Evolutionary conservation across 2,113 vertebrate genomes (phyloP).

Genomic region (Notechis scutatus): DNA sequence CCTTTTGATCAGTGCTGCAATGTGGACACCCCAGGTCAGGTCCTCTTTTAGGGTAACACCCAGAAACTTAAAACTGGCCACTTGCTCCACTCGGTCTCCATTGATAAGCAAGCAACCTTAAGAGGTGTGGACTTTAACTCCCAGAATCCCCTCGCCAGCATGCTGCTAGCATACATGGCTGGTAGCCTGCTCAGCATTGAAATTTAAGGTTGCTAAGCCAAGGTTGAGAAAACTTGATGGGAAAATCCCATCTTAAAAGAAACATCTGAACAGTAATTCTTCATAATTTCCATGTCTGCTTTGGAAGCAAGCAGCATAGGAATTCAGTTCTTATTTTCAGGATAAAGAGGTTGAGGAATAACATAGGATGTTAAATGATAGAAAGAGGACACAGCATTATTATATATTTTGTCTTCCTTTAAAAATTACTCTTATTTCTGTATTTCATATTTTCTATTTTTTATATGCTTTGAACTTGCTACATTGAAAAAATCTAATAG

Average conservation of each 20-base stretch:
- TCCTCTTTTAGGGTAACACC: too few species aligned
- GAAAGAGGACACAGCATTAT: background rate
- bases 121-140: background rate
- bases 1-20: too few species aligned
- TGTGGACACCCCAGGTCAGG: too few species aligned
- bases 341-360: background rate
- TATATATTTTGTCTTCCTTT: background rate
- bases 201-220: background rate
- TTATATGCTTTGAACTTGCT: too few species aligned
- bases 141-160: background rate
- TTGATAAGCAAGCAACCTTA: background rate
- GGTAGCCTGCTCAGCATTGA: background rate
- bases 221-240: background rate
- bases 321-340: background rate
- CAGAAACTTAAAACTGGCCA: too few species aligned
- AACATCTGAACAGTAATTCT: background rate
- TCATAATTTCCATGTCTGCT: background rate
- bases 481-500: too few species aligned
- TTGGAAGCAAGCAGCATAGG: background rate
- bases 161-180: background rate
- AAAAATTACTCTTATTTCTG: background rate
- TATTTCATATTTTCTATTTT: background rate
- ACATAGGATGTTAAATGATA: background rate
- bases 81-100: too few species aligned
- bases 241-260: background rate